Conservation (phyloP, 2,797 vertebrate species). For the Brachyrhaphis roseni region DNA sequence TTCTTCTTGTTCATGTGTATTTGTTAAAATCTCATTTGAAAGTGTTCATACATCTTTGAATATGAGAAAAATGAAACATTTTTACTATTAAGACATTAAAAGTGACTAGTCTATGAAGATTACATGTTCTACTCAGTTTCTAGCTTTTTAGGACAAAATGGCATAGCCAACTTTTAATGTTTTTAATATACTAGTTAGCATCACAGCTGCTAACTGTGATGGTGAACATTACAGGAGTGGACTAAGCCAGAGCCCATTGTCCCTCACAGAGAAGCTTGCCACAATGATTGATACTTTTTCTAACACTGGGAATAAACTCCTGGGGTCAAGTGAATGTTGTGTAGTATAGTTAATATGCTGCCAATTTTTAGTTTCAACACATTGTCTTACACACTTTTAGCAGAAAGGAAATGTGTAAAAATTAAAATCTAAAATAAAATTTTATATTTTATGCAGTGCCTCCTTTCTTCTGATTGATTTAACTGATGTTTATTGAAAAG, state of each 20-base stretch:
- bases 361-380: not conserved
- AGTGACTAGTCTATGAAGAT: not conserved
- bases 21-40: not conserved
- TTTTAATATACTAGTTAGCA: not conserved
- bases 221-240: not conserved
- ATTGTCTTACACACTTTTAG: not conserved
- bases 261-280: not conserved
- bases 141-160: not conserved
- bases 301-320: not conserved
- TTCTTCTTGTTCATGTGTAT: not conserved
- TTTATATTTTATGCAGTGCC: not conserved
- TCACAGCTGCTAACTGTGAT: not conserved
- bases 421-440: not conserved
- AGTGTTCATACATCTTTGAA: not conserved
- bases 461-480: not conserved
- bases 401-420: not conserved
- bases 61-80: slow-evolving; percentile 14
- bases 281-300: not conserved
- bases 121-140: not conserved
- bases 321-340: not conserved
- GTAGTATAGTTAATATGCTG: not conserved
- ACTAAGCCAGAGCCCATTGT: not conserved
- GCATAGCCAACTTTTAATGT: not conserved
- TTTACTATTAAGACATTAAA: not conserved
- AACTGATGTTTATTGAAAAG: not conserved